Conservation (phyloP, 2,888 invertebrate species). For the Cheiracanthium punctorium region DNA sequence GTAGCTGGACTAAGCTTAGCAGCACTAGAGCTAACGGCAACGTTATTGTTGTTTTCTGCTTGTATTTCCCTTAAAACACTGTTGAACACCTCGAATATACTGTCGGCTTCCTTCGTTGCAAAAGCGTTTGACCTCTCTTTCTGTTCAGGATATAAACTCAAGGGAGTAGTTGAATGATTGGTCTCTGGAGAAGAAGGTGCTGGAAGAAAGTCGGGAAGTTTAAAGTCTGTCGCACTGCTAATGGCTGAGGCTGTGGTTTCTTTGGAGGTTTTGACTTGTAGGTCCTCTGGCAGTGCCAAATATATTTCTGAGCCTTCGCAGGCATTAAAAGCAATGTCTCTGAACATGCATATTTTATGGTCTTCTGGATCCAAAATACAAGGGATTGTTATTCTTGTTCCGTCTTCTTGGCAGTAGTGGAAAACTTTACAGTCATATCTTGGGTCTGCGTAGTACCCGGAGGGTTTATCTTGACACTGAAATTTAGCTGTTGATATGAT, state of each 20-base stretch:
- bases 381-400: conserved; percentile 45
- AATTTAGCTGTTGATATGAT: conserved; percentile 31
- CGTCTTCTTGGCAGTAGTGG: conserved; percentile 66
- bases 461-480: conserved; percentile 37
- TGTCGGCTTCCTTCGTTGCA: neutral
- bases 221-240: conserved; percentile 48
- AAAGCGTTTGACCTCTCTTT: neutral
- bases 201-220: conserved; percentile 30
- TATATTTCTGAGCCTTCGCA: conserved; percentile 42
- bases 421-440: conserved; percentile 67
- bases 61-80: conserved; percentile 38
- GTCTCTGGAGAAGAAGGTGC: conserved; percentile 17
- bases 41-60: neutral
- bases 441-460: conserved; percentile 70
- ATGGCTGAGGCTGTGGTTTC: conserved; percentile 51
- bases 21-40: neutral
- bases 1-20: conserved; percentile 18
- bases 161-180: conserved; percentile 26
- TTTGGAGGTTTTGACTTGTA: conserved; percentile 27
- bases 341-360: conserved; percentile 55
- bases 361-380: conserved; percentile 24
- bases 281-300: conserved; percentile 39
- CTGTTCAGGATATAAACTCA: conserved; percentile 10
- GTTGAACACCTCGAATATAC: conserved; percentile 54
- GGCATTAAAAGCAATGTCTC: conserved; percentile 30